A percentile compares a stretch with the other conserved stretches of the same genome.
phyloP scores from a whole-genome alignment of 2,888 invertebrate genomes.

The Harpalus rufipes region DNA sequence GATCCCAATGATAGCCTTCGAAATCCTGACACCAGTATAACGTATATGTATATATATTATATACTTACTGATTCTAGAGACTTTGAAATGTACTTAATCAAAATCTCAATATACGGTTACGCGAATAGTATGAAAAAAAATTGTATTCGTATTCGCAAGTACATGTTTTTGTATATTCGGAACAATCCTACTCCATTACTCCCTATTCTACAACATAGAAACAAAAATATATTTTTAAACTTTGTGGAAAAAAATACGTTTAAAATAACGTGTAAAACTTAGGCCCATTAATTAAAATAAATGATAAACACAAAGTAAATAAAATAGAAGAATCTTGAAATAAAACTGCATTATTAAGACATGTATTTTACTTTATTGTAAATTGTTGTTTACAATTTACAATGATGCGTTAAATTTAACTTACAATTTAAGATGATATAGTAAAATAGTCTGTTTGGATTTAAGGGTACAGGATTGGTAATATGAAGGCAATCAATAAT shows the following conservation, averaged over 20 bases:
- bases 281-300: neutral
- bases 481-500: conserved; percentile 59
- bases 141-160: too few relatives aligned
- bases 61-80: too few relatives aligned
- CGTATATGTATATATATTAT: too few relatives aligned
- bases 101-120: too few relatives aligned
- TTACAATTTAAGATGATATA: conserved; percentile 64
- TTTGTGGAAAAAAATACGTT: neutral
- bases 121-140: too few relatives aligned
- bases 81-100: too few relatives aligned
- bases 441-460: conserved; percentile 65
- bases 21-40: too few relatives aligned
- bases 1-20: too few relatives aligned
- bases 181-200: too few relatives aligned
- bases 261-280: too few relatives aligned
- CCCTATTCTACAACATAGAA: neutral
- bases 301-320: conserved; percentile 26
- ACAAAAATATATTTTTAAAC: neutral
- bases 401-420: conserved; percentile 62
- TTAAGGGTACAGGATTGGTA: conserved; percentile 52
- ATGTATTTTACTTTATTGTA: conserved; percentile 65
- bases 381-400: conserved; percentile 62
- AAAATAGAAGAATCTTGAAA: conserved; percentile 20
- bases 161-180: too few relatives aligned
- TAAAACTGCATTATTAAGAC: conserved; percentile 53